These are phyloP conservation scores for Argyresthia albistria DNA, from an alignment of 2,888 invertebrate genomes.

Conservation along the genomic window DNA sequence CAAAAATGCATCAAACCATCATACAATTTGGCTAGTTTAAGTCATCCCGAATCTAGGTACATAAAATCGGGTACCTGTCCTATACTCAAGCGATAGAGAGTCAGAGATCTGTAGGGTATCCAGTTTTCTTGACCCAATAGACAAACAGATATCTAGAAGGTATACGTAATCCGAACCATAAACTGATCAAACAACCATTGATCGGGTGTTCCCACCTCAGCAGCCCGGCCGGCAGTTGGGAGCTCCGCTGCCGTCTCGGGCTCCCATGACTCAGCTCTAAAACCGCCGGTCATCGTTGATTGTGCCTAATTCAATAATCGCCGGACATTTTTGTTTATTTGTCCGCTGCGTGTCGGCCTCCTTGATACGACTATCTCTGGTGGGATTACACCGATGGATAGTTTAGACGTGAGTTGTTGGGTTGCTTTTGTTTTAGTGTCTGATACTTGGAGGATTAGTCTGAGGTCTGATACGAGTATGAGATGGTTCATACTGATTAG, in stretches of 20 bases:
- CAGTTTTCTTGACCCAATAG: too few relatives aligned
- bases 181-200: conserved; percentile 67
- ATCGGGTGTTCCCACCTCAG: conserved; percentile 62
- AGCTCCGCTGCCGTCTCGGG: conserved; percentile 37
- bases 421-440: background rate
- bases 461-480: too few relatives aligned
- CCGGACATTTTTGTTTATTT: conserved; percentile 62
- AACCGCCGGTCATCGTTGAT: conserved; percentile 30
- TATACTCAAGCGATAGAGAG: too few relatives aligned
- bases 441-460: too few relatives aligned
- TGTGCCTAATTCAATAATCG: conserved; percentile 64
- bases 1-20: too few relatives aligned
- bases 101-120: too few relatives aligned
- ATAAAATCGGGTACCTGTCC: too few relatives aligned
- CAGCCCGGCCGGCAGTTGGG: conserved; percentile 25
- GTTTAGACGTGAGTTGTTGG: conserved; percentile 14
- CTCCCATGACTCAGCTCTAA: conserved; percentile 13
- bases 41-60: too few relatives aligned
- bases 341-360: conserved; percentile 34
- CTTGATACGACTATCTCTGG: conserved; percentile 47
- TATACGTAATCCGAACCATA: conserved; percentile 24
- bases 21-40: too few relatives aligned
- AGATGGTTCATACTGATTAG: too few relatives aligned
- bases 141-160: too few relatives aligned
- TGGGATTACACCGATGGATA: conserved; percentile 46